Base-by-base conservation (phyloP, 2,113 vertebrate species). In the Chauna torquata region DNA sequence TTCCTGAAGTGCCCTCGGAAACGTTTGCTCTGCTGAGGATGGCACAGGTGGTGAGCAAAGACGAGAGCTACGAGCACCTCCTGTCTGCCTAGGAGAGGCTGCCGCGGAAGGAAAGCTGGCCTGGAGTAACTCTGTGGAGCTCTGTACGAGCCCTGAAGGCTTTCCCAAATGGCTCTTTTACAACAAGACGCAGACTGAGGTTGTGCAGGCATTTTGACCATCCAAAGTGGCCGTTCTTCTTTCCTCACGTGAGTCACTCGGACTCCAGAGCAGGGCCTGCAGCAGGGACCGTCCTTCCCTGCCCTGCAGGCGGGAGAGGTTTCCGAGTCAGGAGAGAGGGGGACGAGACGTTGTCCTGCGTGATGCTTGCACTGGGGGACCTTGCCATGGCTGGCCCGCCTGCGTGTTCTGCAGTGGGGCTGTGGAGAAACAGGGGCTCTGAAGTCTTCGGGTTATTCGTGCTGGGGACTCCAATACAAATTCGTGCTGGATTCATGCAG, bases 381-480 rank as follows among this genome's bases (percentile, higher is more conserved):
- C 13, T 47, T 30, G 38, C 57, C 4, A 0, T 66, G 13, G 36
- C 40, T 2, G 36, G 16, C 69, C 64, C 42, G 24, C 27, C 78
- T 59, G 74, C 49, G 19, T 1, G 2, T 24, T 28, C 32, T 19
- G 1, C 4, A 3, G 11, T 38, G n/a, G 22, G 14, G 38, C 8
- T 0, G 2, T 52, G 90, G 25, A 36, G 4, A 17, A 36, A 6
- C 25, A 4, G n/a, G 18, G 25, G 22, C 42, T 19, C 38, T 0
- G 0, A 16, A 12, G 18, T 19, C 64, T 42, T 47, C 28, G 8
- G 55, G 20, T 40, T n/a, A 3, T 59, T 61, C 1, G 0, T 40
- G 45, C 32, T 8, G 6, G 40, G 27, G 17, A 15, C 72, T 61
- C 34, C 24, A 9, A 9, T 25, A 5, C 50, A 27, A 52, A 24